phyloP scores from a whole-genome alignment of 2,888 invertebrate genomes.

The Patella pellucida region DNA sequence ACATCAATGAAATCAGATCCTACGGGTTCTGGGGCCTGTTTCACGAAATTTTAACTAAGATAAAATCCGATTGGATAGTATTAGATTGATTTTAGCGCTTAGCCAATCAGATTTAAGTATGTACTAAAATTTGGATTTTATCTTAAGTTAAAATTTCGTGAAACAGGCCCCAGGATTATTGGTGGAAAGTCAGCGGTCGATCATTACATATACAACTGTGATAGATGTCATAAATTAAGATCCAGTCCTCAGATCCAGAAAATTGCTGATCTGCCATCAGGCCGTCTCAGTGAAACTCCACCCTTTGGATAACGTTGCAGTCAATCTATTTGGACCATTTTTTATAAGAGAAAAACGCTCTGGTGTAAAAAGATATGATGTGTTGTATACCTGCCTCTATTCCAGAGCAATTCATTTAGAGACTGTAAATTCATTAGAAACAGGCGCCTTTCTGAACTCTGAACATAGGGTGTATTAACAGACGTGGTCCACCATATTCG shows the following conservation, averaged over 20 bases:
- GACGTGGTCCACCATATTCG: slow-evolving; percentile 13
- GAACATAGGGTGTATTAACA: background rate
- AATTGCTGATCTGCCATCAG: slow-evolving; percentile 26
- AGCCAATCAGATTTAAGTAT: too few species aligned
- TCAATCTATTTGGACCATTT: slow-evolving; percentile 26
- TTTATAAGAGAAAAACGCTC: slow-evolving; percentile 10
- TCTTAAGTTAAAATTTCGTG: too few species aligned
- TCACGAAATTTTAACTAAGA: too few species aligned
- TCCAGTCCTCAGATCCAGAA: slow-evolving; percentile 14
- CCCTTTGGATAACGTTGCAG: slow-evolving; percentile 19
- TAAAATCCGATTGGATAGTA: too few species aligned
- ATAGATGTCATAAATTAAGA: slow-evolving; percentile 6
- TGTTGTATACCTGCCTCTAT: slow-evolving; percentile 15
- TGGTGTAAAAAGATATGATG: slow-evolving; percentile 14
- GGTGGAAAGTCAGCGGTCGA: too few species aligned
- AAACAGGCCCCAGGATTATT: too few species aligned
- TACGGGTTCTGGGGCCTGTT: too few species aligned
- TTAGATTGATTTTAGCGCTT: too few species aligned
- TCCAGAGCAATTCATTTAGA: slow-evolving; percentile 51
- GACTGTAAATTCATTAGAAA: slow-evolving; percentile 6
- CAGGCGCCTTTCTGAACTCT: slow-evolving; percentile 21
- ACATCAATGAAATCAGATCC: background rate
- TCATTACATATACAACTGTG: background rate
- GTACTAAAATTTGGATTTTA: too few species aligned
- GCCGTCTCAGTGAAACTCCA: slow-evolving; percentile 17